A percentile compares a stretch with the other conserved stretches of the same genome.
Conservation (phyloP, 2,113 vertebrate genomes). For the Mystacornis crossleyi region DNA sequence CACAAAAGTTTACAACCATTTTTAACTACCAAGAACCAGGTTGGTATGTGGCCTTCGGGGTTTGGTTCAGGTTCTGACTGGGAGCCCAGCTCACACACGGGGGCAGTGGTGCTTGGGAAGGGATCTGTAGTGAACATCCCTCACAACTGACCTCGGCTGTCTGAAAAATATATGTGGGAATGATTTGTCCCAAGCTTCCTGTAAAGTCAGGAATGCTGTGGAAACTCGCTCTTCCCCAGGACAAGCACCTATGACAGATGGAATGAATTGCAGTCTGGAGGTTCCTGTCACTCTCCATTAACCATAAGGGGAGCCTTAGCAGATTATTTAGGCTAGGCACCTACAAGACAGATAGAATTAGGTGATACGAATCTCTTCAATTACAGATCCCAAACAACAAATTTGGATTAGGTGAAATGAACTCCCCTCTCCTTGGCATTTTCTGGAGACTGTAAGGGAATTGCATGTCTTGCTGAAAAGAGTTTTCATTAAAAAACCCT, state of each 20-base stretch:
- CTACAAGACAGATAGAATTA: slow-evolving; percentile 23
- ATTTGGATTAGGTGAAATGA: not conserved
- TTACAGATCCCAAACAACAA: slow-evolving; percentile 39
- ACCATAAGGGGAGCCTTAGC: not conserved
- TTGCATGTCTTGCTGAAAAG: not conserved
- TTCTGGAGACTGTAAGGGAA: not conserved
- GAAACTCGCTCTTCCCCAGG: not conserved
- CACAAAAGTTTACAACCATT: slow-evolving; percentile 17
- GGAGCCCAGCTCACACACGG: not conserved
- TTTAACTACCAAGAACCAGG: not conserved
- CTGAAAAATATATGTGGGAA: not conserved
- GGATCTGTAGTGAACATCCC: not conserved
- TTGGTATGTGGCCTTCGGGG: not conserved
- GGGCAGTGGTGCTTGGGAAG: not conserved
- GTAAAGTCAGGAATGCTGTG: not conserved
- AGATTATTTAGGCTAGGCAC: slow-evolving; percentile 16
- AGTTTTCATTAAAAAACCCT: not conserved
- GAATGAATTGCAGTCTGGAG: slow-evolving; percentile 3
- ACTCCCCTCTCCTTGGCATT: not conserved
- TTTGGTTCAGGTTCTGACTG: not conserved
- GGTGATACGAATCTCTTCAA: slow-evolving; percentile 46
- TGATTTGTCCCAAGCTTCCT: not conserved
- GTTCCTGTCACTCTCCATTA: slow-evolving; percentile 20
- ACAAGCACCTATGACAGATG: not conserved
- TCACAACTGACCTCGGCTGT: not conserved